A percentile compares a stretch with the other conserved stretches of the same genome.
These are phyloP conservation scores for Heterodera carotae DNA, from an alignment of 1,140 invertebrate species.

Conservation along the genomic window DNA sequence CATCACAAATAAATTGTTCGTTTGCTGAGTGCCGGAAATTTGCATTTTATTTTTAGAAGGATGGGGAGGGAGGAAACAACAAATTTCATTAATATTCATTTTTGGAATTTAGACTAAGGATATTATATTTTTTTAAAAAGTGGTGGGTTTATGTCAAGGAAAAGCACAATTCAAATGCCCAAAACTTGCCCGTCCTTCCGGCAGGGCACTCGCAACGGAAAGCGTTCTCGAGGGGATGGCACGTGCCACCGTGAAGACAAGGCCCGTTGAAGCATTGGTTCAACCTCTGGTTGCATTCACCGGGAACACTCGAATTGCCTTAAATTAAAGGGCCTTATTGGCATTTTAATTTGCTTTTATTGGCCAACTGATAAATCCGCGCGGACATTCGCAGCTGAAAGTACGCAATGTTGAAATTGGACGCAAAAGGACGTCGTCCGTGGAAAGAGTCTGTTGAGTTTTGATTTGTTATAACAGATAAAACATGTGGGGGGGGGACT, in stretches of 20 bases:
- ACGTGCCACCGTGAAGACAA: slow-evolving; percentile 85
- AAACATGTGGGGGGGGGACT: no score
- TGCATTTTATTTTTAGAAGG: neutral
- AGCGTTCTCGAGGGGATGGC: slow-evolving; percentile 82
- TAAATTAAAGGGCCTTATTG: slow-evolving; percentile 1
- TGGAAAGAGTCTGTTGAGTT: slow-evolving; percentile 63
- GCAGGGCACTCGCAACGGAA: slow-evolving; percentile 84
- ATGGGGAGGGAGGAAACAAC: neutral
- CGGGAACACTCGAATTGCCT: slow-evolving; percentile 35
- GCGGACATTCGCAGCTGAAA: slow-evolving; percentile 84
- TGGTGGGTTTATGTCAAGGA: no score
- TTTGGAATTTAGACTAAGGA: no score
- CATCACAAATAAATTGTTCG: no score
- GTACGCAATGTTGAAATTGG: slow-evolving; percentile 92
- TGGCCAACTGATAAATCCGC: slow-evolving; percentile 67
- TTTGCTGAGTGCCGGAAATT: neutral
- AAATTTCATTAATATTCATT: neutral
- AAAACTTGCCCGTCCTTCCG: slow-evolving; percentile 71
- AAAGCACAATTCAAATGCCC: no score
- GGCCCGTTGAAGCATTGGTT: slow-evolving; percentile 95
- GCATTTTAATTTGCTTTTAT: no score
- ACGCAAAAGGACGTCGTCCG: slow-evolving; percentile 85
- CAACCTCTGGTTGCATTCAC: slow-evolving; percentile 89
- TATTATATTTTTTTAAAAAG: no score
- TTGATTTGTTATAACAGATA: neutral